A percentile compares a stretch with the other conserved stretches of the same genome.
Evolutionary conservation across 2,797 vertebrate species (phyloP).

Genomic region (Amazona ochrocephala): DNA sequence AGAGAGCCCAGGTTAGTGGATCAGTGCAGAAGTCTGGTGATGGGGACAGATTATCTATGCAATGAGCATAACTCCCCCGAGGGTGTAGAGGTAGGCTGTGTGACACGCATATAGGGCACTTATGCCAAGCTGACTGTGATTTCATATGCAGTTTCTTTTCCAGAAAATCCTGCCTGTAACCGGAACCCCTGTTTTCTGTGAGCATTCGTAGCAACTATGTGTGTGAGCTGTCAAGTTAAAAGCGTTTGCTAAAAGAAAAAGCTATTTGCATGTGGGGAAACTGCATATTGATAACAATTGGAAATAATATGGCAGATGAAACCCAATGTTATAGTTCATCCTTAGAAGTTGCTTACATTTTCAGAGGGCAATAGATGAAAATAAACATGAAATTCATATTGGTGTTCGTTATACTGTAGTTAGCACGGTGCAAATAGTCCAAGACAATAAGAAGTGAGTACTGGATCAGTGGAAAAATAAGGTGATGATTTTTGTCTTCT

Average conservation of each 20-base stretch:
- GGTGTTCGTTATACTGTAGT: neutral
- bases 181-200: neutral
- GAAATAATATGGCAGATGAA: neutral
- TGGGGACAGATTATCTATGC: fast-evolving
- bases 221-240: neutral
- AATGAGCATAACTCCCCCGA: neutral
- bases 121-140: neutral
- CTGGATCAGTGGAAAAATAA: neutral
- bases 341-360: neutral
- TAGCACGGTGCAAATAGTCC: neutral
- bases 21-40: neutral
- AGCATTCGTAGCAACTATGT: neutral
- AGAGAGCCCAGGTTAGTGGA: neutral
- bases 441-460: neutral
- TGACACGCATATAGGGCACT: fast-evolving
- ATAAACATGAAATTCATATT: neutral
- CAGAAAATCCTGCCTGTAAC: neutral
- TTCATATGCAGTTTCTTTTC: neutral
- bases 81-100: neutral
- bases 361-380: neutral
- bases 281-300: neutral
- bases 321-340: neutral
- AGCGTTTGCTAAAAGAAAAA: neutral
- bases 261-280: fast-evolving
- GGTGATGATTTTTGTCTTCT: too few relatives aligned